Evolutionary conservation across 1,140 invertebrate genomes (phyloP).

Genomic region (Zaprionus capensis): DNA sequence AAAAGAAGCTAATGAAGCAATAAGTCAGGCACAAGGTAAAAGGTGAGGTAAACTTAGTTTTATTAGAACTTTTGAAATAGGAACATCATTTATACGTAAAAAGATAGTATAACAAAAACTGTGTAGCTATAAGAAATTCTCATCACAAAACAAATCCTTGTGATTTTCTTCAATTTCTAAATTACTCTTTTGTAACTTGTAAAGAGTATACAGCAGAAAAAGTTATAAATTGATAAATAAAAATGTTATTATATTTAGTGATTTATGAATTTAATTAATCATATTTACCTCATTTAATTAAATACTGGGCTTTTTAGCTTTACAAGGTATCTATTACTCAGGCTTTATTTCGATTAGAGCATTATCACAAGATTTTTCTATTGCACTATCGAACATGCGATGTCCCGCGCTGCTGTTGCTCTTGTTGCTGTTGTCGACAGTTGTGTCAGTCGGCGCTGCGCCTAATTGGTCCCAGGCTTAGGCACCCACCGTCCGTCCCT

Average conservation of each 20-base stretch:
- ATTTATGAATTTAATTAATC: no score
- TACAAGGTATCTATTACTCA: not conserved
- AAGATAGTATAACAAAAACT: no score
- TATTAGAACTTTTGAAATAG: no score
- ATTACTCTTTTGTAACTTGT: no score
- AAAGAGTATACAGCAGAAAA: no score
- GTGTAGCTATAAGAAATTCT: no score
- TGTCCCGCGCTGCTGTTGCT: slow-evolving; percentile 1
- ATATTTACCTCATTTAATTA: not conserved
- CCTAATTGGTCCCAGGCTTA: slow-evolving; percentile 56
- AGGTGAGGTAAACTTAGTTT: not conserved
- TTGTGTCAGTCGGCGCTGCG: slow-evolving; percentile 30
- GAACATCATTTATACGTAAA: no score
- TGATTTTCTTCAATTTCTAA: no score
- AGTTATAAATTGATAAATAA: no score
- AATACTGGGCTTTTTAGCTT: not conserved
- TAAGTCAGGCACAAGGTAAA: not conserved
- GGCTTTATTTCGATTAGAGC: not conserved
- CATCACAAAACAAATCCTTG: no score
- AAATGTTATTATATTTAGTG: no score
- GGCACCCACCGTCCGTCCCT: slow-evolving; percentile 13
- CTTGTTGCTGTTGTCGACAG: slow-evolving; percentile 25
- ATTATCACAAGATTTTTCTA: slow-evolving; percentile 4
- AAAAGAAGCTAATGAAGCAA: not conserved
- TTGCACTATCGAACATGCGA: not conserved